A percentile compares a stretch with the other conserved stretches of the same genome.
phyloP scores from a whole-genome alignment of 2,797 vertebrate genomes.

The Acipenser ruthenus region DNA sequence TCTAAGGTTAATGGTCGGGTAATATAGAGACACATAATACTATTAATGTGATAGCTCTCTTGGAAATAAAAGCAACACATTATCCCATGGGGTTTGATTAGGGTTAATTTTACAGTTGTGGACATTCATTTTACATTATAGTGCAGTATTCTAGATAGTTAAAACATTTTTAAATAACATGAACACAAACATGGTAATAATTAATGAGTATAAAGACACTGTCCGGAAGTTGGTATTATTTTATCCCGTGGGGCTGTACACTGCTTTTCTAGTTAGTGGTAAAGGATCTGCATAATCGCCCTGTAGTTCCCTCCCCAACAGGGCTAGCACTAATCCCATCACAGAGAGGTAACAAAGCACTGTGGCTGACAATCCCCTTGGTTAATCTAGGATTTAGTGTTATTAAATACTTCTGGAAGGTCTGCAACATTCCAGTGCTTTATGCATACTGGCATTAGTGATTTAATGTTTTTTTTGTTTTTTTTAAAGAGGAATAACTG shows the following conservation, averaged over 20 bases:
- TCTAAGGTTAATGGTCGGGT: too few relatives aligned
- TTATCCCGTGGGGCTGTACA: background rate
- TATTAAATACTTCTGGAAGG: conserved; percentile 1
- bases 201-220: background rate
- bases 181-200: background rate
- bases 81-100: too few relatives aligned
- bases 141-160: too few relatives aligned
- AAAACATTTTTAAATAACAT: background rate
- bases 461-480: too few relatives aligned
- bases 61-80: too few relatives aligned
- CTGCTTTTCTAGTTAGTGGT: background rate
- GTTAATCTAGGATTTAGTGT: conserved; percentile 2
- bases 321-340: background rate
- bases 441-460: background rate
- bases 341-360: conserved; percentile 1
- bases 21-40: too few relatives aligned
- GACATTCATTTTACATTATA: too few relatives aligned
- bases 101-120: too few relatives aligned
- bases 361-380: background rate
- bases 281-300: background rate
- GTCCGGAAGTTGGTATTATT: background rate
- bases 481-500: too few relatives aligned
- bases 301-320: background rate
- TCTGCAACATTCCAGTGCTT: background rate
- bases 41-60: too few relatives aligned